phyloP scores from a whole-genome alignment of 2,113 vertebrate genomes.

The Pangasianodon gigas region DNA sequence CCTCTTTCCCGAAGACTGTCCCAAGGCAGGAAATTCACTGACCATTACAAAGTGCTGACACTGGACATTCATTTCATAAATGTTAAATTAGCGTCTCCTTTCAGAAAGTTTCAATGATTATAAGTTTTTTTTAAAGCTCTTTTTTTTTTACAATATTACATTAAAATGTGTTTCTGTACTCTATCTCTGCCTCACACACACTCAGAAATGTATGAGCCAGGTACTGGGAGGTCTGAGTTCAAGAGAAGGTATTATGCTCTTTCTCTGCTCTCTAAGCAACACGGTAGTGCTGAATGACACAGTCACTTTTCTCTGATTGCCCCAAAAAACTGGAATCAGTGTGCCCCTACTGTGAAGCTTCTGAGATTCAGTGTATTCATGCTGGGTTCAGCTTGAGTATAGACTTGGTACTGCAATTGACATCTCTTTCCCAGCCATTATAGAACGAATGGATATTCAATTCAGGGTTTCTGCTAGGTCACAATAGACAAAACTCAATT shows the following conservation, averaged over 20 bases:
- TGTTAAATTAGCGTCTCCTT: not conserved
- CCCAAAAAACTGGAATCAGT: conserved; percentile 16
- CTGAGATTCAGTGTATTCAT: conserved; percentile 16
- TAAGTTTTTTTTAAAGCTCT: not conserved
- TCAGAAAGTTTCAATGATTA: not conserved
- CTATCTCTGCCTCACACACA: not conserved
- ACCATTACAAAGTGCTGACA: not conserved
- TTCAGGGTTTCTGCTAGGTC: not conserved
- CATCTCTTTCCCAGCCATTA: not conserved
- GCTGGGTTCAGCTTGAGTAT: not conserved
- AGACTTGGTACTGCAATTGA: not conserved
- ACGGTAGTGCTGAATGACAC: not conserved
- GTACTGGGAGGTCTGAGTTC: conserved; percentile 15
- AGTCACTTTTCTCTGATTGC: conserved; percentile 39
- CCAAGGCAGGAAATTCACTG: not conserved
- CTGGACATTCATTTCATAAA: conserved; percentile 1
- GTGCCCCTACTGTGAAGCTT: not conserved
- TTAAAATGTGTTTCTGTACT: not conserved
- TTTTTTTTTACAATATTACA: not conserved
- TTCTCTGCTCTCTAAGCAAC: conserved; percentile 15
- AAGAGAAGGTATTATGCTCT: conserved; percentile 32
- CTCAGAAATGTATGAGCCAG: not conserved
- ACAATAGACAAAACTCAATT: conserved; percentile 6
- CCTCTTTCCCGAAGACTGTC: not conserved
- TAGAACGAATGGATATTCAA: not conserved